These are phyloP conservation scores for Axinella damicornis DNA, from an alignment of 37 sponge, comb jelly and placozoan species.

Conservation along the genomic window DNA sequence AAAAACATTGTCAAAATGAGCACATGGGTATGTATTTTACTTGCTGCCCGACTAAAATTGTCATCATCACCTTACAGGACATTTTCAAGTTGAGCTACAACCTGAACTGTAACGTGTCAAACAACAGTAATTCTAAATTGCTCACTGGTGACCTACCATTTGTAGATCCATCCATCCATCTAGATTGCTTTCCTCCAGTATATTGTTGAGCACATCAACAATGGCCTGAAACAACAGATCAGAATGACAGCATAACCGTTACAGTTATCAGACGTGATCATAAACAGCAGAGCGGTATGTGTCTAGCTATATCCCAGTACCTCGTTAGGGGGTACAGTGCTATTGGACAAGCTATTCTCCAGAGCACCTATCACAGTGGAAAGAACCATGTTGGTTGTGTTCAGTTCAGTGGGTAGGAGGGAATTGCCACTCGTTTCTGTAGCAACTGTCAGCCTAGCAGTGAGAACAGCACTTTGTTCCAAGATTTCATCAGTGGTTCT, in stretches of 20 bases:
- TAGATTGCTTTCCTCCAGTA: constrained; percentile 34
- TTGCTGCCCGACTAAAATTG: too few relatives aligned
- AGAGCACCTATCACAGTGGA: constrained; percentile 4
- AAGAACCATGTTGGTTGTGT: constrained; percentile 39
- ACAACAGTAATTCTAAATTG: too few relatives aligned
- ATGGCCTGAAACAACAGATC: not conserved
- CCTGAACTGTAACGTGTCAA: too few relatives aligned
- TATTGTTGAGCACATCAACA: constrained; percentile 40
- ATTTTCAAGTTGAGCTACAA: too few relatives aligned
- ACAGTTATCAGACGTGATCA: too few relatives aligned
- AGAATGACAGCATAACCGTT: too few relatives aligned
- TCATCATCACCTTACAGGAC: too few relatives aligned
- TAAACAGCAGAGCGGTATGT: too few relatives aligned
- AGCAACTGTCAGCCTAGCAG: not conserved
- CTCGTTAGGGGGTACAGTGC: not conserved
- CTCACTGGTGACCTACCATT: constrained; percentile 7
- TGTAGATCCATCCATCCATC: constrained; percentile 49
- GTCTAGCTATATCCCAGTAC: not conserved
- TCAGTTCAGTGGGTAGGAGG: constrained; percentile 42
- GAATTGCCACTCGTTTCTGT: not conserved
- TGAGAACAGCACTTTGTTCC: not conserved
- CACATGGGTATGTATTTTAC: too few relatives aligned
- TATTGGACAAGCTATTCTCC: not conserved
- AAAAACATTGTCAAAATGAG: too few relatives aligned
- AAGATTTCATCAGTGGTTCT: too few relatives aligned